Evolutionary conservation across 2,113 vertebrate genomes (phyloP).

Genomic region (Corythoichthys intestinalis): DNA sequence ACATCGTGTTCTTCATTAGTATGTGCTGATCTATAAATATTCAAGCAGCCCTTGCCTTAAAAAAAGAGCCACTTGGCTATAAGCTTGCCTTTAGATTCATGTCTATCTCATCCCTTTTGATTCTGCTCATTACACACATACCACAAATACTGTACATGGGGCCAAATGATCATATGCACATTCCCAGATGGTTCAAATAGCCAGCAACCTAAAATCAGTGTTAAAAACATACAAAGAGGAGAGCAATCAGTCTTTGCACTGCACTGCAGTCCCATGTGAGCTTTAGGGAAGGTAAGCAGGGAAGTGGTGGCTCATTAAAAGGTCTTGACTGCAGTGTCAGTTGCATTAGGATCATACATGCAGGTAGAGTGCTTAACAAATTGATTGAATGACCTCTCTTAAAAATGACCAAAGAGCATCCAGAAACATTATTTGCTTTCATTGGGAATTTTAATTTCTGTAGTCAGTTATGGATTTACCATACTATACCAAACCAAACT

Average conservation of each 20-base stretch:
- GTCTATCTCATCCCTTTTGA: constrained; percentile 3
- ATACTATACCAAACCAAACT: too few relatives aligned
- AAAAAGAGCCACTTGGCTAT: background rate
- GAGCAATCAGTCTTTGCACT: background rate
- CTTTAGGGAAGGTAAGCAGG: background rate
- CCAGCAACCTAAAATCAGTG: background rate
- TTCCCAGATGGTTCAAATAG: background rate
- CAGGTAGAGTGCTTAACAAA: background rate
- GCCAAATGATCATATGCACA: background rate
- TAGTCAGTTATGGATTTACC: too few relatives aligned
- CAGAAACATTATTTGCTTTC: background rate
- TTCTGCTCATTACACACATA: background rate
- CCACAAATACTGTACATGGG: background rate
- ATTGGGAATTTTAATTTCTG: background rate
- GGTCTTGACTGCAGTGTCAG: constrained; percentile 15
- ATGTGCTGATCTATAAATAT: constrained; percentile 4
- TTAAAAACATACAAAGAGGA: background rate
- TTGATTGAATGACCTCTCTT: background rate
- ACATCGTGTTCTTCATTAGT: background rate
- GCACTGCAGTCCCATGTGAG: background rate
- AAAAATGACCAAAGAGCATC: background rate
- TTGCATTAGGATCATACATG: background rate
- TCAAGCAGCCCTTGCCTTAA: background rate
- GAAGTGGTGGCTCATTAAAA: background rate
- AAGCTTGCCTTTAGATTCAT: background rate